Evolutionary conservation across 2,113 vertebrate genomes (phyloP).

Genomic region (Neolamprologus devosi): DNA sequence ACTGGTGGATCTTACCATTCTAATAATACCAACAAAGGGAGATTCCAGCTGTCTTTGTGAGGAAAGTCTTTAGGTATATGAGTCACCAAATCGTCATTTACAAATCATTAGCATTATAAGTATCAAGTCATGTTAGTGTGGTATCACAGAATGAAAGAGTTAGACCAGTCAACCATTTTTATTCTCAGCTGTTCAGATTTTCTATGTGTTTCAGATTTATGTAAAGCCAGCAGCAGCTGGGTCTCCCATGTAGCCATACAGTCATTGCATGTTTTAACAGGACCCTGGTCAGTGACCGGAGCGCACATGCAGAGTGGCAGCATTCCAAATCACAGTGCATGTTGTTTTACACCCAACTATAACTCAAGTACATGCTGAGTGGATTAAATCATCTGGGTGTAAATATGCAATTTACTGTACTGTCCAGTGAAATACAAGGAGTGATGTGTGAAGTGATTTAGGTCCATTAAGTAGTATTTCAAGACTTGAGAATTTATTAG

Average conservation of each 20-base stretch:
- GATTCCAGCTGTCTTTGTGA: not conserved
- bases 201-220: not conserved
- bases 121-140: not conserved
- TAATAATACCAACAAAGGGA: not conserved
- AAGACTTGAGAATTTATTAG: conserved; percentile 3
- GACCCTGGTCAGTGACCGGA: conserved; percentile 23
- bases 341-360: conserved; percentile 36
- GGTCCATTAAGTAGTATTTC: conserved; percentile 5
- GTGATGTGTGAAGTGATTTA: conserved; percentile 3
- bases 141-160: not conserved
- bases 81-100: not conserved
- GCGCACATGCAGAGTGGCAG: conserved; percentile 40
- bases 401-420: conserved; percentile 3
- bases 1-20: not conserved
- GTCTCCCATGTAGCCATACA: not conserved
- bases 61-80: not conserved
- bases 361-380: conserved; percentile 38
- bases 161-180: not conserved
- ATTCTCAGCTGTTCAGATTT: not conserved
- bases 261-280: conserved; percentile 34
- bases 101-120: not conserved
- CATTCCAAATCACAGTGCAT: conserved; percentile 20
- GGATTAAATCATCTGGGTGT: conserved; percentile 14
- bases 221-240: not conserved
- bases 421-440: not conserved